Evolutionary conservation across 2,797 vertebrate species (phyloP).

Genomic region (Cercopithecus mitis): DNA sequence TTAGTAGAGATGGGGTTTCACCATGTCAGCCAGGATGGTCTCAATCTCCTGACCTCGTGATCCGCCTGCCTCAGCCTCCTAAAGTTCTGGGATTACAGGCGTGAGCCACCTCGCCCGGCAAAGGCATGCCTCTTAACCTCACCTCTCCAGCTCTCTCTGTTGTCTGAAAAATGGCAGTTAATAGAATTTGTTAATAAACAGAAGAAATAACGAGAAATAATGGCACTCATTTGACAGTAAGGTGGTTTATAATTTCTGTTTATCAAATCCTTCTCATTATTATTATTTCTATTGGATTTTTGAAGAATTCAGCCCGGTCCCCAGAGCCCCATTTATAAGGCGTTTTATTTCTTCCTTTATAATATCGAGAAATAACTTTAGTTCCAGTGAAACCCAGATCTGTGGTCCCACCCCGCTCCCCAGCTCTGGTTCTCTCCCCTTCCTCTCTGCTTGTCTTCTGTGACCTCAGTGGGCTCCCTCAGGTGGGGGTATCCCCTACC

Average conservation of each 20-base stretch:
- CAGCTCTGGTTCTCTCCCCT: not conserved
- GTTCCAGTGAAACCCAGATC: constrained; percentile 43
- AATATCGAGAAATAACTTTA: constrained; percentile 51
- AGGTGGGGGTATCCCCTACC: constrained; percentile 51
- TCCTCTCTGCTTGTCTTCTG: not conserved
- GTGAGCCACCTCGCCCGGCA: no score
- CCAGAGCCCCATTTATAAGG: constrained; percentile 39
- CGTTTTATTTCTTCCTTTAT: constrained; percentile 44
- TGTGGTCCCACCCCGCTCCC: not conserved
- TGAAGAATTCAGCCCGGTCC: constrained; percentile 38
- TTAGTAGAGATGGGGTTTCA: no score
- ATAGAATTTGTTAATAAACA: constrained; percentile 53
- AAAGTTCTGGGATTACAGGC: no score
- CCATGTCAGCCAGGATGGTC: no score
- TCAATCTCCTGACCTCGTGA: no score
- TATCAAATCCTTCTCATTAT: constrained; percentile 46
- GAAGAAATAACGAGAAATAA: constrained; percentile 42
- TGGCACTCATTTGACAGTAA: not conserved
- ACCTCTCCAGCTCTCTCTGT: not conserved
- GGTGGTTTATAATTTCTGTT: constrained; percentile 44
- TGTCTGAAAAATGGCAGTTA: constrained; percentile 35
- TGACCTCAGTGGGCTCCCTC: not conserved
- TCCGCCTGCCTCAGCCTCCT: no score
- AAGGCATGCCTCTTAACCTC: not conserved
- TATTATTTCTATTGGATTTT: constrained; percentile 48